Percentiles rank a stretch among this genome's conserved stretches.
phyloP scores from a whole-genome alignment of 2,113 vertebrate species.

The Scopus umbretta region DNA sequence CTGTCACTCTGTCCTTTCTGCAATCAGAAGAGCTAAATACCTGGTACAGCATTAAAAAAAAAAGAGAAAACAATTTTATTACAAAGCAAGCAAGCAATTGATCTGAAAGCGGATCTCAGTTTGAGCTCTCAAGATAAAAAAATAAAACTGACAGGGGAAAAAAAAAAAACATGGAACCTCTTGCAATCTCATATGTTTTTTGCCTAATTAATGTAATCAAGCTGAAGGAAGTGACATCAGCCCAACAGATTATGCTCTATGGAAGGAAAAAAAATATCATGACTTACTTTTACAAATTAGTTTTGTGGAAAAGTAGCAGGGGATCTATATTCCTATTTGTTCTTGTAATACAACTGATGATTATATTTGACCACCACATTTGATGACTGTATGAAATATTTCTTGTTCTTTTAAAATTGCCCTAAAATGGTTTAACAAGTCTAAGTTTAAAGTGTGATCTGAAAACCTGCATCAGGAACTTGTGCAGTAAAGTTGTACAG shows the following conservation, averaged over 20 bases:
- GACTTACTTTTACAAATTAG: not conserved
- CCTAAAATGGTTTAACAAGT: not conserved
- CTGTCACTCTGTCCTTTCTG: constrained; percentile 35
- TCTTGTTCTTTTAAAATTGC: not conserved
- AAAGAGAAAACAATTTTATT: not conserved
- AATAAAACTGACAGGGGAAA: not conserved
- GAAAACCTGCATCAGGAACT: not conserved
- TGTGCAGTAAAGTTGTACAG: not conserved
- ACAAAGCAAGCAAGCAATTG: not conserved
- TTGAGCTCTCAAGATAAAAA: not conserved
- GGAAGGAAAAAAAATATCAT: not conserved
- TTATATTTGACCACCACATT: not conserved
- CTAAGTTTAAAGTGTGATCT: not conserved
- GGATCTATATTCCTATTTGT: not conserved
- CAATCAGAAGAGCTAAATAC: constrained; percentile 48
- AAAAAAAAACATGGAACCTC: not conserved
- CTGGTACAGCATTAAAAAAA: not conserved
- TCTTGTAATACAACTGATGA: not conserved
- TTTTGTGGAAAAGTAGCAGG: not conserved
- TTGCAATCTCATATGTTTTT: not conserved
- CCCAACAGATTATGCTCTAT: not conserved
- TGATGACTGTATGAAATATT: not conserved
- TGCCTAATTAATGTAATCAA: constrained; percentile 61
- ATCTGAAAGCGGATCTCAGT: not conserved
- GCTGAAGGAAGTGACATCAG: constrained; percentile 39